A percentile compares a stretch with the other conserved stretches of the same genome.
Evolutionary conservation across 2,113 vertebrate genomes (phyloP).

Genomic region (Ptilonorhynchus violaceus): DNA sequence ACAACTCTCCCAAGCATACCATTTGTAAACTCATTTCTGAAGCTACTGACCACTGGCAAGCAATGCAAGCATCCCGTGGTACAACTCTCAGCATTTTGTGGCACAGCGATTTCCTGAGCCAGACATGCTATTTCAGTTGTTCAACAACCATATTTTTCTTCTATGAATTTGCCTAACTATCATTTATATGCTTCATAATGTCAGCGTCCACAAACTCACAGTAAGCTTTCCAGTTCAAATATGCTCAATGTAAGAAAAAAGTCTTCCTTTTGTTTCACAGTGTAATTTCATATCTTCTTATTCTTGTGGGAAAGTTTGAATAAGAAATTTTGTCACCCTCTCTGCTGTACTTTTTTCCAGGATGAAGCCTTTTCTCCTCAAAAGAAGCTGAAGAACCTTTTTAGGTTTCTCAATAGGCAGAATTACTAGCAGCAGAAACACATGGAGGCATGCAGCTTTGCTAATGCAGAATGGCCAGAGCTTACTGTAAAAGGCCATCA

Average conservation of each 20-base stretch:
- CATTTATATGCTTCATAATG: not conserved
- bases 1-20: accelerated
- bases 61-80: not conserved
- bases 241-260: not conserved
- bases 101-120: not conserved
- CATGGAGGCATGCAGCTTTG: not conserved
- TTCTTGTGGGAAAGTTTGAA: not conserved
- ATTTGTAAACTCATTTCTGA: not conserved
- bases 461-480: not conserved
- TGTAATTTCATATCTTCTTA: not conserved
- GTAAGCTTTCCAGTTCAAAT: not conserved
- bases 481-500: not conserved
- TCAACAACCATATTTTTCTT: not conserved
- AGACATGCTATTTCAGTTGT: not conserved
- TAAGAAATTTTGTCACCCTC: not conserved
- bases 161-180: not conserved
- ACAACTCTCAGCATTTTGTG: not conserved
- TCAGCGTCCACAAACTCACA: not conserved
- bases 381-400: not conserved
- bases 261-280: not conserved
- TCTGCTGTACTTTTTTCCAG: not conserved
- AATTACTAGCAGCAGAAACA: not conserved
- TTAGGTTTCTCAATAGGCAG: not conserved
- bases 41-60: not conserved
- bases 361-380: not conserved